Evolutionary conservation across 2,888 invertebrate genomes (phyloP), one percentile per base, ranked within the genome.

Genomic region (Trypoxylon attenuatum): DNA sequence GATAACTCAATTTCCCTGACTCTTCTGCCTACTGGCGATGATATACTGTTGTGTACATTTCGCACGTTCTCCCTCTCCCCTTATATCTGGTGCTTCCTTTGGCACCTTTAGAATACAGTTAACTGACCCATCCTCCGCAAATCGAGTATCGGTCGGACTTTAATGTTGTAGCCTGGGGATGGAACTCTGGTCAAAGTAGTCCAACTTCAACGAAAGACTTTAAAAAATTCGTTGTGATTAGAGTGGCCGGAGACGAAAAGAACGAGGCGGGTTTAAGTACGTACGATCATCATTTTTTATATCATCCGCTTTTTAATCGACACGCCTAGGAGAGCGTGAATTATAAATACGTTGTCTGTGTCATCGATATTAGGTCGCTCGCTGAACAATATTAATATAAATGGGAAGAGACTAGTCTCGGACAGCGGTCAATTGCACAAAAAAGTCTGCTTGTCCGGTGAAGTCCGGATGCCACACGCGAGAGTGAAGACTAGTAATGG

Each of bases 161-260:
- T 33, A 8, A 19, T 29, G n/a, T 52, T 42, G 0, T 2, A 87
- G 88, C 88, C 51, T 89, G 89, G 89, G 89, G 88, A 55, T 89
- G 89, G 89, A 88, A 88, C 73, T 88, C 86, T 42, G 88, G 88
- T 15, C 89, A 88, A 66, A 87, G 86, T 50, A 89, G 88, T 73
- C 88, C 89, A 21, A 88, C 88, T 10, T 87, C 88, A 22, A 85
- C 87, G 1, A 88, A 88, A 73, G 91, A 91, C 82, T 89, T 91
- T 67, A 91, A 91, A 76, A 89, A 91, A 73, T 91, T 91, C 79
- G 91, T 92, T 19, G 91, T 91, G 0, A 90, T 91, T 55, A 87
- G 90, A 66, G 90, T 91, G 57, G 89, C 90, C 1, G 90, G 89
- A 19, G 89, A 90, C 65, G 89, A 89, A 58, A 89, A 89, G 69